Evolutionary conservation across 2,888 invertebrate genomes (phyloP), one percentile per base, ranked within the genome.

Genomic region (Falcaria lacertinaria): DNA sequence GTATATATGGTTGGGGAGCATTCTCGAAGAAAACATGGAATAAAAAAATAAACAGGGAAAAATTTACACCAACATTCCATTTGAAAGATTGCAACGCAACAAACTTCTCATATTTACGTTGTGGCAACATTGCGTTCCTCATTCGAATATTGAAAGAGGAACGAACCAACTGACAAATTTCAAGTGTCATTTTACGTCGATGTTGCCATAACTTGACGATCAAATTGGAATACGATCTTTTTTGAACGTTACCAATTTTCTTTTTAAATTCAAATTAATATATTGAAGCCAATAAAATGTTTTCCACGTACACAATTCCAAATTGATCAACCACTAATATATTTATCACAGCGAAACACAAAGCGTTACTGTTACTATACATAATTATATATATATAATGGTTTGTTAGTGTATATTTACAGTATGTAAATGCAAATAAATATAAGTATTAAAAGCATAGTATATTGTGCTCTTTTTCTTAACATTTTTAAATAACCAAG

Each of bases 61-160:
- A 87, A 82, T 83, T 77, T 91, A 92, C 92, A 92, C 92, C 92
- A 92, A 92, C 92, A 92, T 92, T 92, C 92, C 92, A 92, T 92
- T 91, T 91, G 91, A 84, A 70, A 77, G 64, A 67, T 80, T 75
- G 80, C 81, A 80, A 77, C 74, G 60, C 65, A 72, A 74, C 69
- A 67, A 64, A 65, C 67, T 56, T 60, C 60, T 61, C 7, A 28
- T 11, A 57, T 61, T 66, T 64, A 67, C 52, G 81, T 78, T 70
- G 52, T 81, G 81, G 84, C 87, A 88, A 87, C 87, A 87, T 74
- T 73, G 41, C 50, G 14, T 14, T 8, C 41, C 1, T 28, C 28
- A 14, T 57, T 59, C 36, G 39, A 58, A 61, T 35, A 46, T 53
- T 48, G 50, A 57, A 54, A 16, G 35, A 36, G 22, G 22, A 22